Conservation (phyloP, 2,888 invertebrate genomes). For the Hydrotaea diabolus region DNA sequence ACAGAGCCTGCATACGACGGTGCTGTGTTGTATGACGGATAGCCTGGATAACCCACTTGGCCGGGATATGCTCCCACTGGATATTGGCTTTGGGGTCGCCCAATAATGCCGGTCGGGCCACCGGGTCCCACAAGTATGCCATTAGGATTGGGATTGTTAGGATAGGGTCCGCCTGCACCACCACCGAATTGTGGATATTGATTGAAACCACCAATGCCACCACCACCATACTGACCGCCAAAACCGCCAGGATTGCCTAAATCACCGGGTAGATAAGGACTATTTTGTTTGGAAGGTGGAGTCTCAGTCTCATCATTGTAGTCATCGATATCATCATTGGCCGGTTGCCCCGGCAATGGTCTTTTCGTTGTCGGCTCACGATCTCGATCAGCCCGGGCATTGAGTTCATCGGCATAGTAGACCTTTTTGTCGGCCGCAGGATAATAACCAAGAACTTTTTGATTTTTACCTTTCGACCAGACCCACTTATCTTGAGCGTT, state of each 20-base stretch:
- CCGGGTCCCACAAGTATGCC: slow-evolving; percentile 81
- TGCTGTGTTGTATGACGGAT: slow-evolving; percentile 51
- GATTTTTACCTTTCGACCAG: slow-evolving; percentile 73
- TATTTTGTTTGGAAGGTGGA: slow-evolving; percentile 76
- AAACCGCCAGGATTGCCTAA: slow-evolving; percentile 43
- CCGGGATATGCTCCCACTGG: slow-evolving; percentile 62
- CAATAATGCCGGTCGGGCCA: slow-evolving; percentile 81
- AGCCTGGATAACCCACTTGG: slow-evolving; percentile 59
- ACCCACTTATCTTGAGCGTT: slow-evolving; percentile 76
- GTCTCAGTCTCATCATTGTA: slow-evolving; percentile 75
- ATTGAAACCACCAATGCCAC: slow-evolving; percentile 51
- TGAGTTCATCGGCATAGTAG: slow-evolving; percentile 61
- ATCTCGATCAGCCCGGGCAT: slow-evolving; percentile 66
- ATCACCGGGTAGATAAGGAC: slow-evolving; percentile 70
- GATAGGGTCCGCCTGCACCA: not conserved
- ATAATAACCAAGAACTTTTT: slow-evolving; percentile 66
- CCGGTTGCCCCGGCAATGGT: slow-evolving; percentile 74
- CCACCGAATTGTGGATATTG: slow-evolving; percentile 57
- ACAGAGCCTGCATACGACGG: slow-evolving; percentile 34
- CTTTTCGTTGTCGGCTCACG: slow-evolving; percentile 78
- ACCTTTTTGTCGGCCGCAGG: slow-evolving; percentile 52
- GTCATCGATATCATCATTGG: slow-evolving; percentile 78
- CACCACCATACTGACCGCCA: slow-evolving; percentile 36
- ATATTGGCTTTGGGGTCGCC: slow-evolving; percentile 69
- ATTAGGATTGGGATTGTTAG: slow-evolving; percentile 61